These are phyloP conservation scores for Drosophila azteca DNA, from an alignment of 1,140 invertebrate species.

Conservation along the genomic window DNA sequence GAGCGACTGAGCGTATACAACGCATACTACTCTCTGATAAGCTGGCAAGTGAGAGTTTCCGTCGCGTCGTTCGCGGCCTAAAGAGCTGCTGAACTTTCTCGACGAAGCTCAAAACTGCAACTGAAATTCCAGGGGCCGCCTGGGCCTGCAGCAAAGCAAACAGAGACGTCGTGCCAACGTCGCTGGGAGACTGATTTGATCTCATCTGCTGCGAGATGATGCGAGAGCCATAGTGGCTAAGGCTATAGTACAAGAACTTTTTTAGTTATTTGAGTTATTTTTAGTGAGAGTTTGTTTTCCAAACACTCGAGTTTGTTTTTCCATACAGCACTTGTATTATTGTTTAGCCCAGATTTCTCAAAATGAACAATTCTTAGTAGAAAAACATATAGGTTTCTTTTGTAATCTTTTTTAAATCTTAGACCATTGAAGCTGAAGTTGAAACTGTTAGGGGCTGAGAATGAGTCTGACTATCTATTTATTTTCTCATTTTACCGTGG, in stretches of 20 bases:
- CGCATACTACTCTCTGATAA: constrained; percentile 58
- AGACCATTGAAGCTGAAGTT: no score
- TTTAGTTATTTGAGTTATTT: constrained; percentile 26
- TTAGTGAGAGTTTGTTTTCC: constrained; percentile 15
- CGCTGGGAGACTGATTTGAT: background rate
- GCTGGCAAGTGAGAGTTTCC: constrained; percentile 76
- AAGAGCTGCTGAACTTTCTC: constrained; percentile 69
- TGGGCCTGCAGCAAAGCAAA: constrained; percentile 16
- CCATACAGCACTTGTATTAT: no score
- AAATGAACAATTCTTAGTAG: background rate
- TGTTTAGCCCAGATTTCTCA: no score
- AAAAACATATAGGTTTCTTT: background rate
- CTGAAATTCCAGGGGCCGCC: constrained; percentile 54
- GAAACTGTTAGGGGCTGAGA: no score
- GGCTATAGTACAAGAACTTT: constrained; percentile 34
- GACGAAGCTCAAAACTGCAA: constrained; percentile 73
- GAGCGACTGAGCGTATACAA: constrained; percentile 6
- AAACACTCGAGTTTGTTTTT: no score
- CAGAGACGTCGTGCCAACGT: background rate
- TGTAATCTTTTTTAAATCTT: no score
- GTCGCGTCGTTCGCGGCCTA: constrained; percentile 15
- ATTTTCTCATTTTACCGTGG: no score
- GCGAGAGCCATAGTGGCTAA: background rate
- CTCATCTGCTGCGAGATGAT: background rate
- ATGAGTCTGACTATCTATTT: no score